Evolutionary conservation across 2,113 vertebrate species (phyloP).

Genomic region (Oostethus manadensis): DNA sequence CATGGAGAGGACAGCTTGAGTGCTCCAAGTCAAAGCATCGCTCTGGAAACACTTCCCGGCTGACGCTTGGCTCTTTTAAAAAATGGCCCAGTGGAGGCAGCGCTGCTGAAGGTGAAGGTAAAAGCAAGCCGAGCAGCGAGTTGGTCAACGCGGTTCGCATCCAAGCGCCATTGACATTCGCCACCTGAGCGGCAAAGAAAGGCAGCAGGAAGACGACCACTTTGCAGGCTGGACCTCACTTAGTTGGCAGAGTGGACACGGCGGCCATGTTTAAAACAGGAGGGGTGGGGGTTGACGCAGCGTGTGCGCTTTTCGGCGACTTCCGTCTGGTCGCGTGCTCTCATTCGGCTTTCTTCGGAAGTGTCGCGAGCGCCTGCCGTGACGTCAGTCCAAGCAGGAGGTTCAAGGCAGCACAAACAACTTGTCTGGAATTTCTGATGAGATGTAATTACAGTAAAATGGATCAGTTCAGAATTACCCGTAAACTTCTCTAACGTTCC

Average conservation of each 20-base stretch:
- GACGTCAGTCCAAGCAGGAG: not conserved
- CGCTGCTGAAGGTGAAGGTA: too few relatives aligned
- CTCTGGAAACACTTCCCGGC: constrained; percentile 55
- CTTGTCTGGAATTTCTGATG: too few relatives aligned
- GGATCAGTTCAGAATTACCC: too few relatives aligned
- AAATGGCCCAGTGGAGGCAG: constrained; percentile 52
- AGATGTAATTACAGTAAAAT: too few relatives aligned
- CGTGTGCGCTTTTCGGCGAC: constrained; percentile 55
- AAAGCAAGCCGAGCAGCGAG: not conserved
- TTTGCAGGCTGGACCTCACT: constrained; percentile 65
- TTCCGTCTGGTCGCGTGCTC: constrained; percentile 43
- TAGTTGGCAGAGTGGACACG: constrained; percentile 67
- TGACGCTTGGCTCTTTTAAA: constrained; percentile 2
- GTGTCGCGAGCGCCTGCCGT: constrained; percentile 50
- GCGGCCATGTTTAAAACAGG: constrained; percentile 75
- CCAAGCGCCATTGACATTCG: constrained; percentile 43
- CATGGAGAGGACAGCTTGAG: constrained; percentile 67
- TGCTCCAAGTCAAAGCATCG: constrained; percentile 76
- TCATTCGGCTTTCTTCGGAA: constrained; percentile 52
- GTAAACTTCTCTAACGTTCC: too few relatives aligned
- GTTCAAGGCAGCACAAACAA: not conserved
- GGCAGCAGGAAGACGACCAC: constrained; percentile 29
- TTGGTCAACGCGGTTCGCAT: constrained; percentile 34
- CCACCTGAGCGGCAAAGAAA: constrained; percentile 16
- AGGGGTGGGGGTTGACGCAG: constrained; percentile 31